Base-by-base conservation (phyloP, 2,888 invertebrate genomes). In the Gibbula magus region DNA sequence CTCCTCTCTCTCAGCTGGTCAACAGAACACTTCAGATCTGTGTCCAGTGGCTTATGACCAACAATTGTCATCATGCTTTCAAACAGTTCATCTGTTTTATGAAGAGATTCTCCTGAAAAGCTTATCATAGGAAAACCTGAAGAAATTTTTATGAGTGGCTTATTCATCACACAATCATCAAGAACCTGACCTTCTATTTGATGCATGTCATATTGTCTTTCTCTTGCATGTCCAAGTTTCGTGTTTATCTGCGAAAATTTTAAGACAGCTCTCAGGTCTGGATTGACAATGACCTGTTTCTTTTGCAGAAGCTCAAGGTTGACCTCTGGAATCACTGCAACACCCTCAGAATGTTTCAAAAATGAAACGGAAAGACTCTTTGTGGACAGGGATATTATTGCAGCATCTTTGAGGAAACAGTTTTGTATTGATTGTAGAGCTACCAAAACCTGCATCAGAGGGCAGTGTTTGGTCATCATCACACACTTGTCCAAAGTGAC, bases 161-260 rank as follows among this genome's bases (percentile, higher is more conserved):
- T 76, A 35, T 54, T 76, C 51, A 76, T 53, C 13, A 76, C 18
- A 25, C 54, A 54, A 18, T 54, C 53, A 54, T 51, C 39, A 51
- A 52, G 54, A 32, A 76, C 53, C 53, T 76, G 22, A 18, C 20
- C 29, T 54, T 76, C 75, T 32, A 76, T 76, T 52, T 76, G 75
- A 35, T 76, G 54, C 29, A 76, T 51, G n/a, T 76, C 75, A 76
- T 54, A 76, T n/a, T 76, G 53, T 32, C 53, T 76, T 35, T 76
- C 51, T n/a, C 52, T 45, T 7, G 56, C 75, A 76, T 53, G 53
- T 10, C 75, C 75, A 35, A 32, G n/a, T 29, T 76, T 51, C 18
- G 35, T 54, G 32, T 20, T 51, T 13, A 52, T 18, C 56, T 76
- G 75, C 3, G 75, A 76, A n/a, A 76, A 76, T 18, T 56, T 53